Evolutionary conservation across 2,797 vertebrate species (phyloP), one percentile per base, ranked within the genome.

Genomic region (Sebastes hubbsi): DNA sequence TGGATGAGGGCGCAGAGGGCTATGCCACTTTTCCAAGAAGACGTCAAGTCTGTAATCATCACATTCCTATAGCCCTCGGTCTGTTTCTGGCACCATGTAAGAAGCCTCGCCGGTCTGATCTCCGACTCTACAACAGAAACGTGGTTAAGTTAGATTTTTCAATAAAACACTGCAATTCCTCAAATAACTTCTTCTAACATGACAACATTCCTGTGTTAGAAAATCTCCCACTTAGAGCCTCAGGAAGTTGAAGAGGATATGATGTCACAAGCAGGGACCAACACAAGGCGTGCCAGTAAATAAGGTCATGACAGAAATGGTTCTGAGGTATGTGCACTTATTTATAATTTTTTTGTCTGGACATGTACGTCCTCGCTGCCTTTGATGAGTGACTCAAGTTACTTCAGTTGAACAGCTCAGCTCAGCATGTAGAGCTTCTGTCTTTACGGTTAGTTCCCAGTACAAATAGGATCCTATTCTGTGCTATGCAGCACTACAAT

Each of bases 1-100:
- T 99, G 98, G 86, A 99, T 98, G 86, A 99, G 95, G 61, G 98
- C 98, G 74, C 98, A 99, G 49, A 99, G 90, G 0, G 97, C 97
- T 10, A 97, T 92, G 82, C 97, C 98, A 0, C 95, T 99, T 76
- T 81, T 95, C 98, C 98, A 99, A 36, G 97, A 99, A 38, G 94
- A 95, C 34, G 94, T 97, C 87, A 99, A 94, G 91, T 99, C 96
- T 0, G 95, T 97, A 92, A 99, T 81, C 0, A 14, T 88, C 63
- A 99, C 97, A 0, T 97, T 97, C 77, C 91, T 95, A 92, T 99
- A 99, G 69, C 97, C 97, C 74, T 98, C 97, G 0, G 97, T 98
- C 93, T 98, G 97, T 78, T 96, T 98, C 94, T 98, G 98, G 92
- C 98, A 99, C 98, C 98, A 99, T 2, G 97, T 98, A 80, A 99